phyloP scores from a whole-genome alignment of 2,113 vertebrate species.

The Oenanthe oenanthe region DNA sequence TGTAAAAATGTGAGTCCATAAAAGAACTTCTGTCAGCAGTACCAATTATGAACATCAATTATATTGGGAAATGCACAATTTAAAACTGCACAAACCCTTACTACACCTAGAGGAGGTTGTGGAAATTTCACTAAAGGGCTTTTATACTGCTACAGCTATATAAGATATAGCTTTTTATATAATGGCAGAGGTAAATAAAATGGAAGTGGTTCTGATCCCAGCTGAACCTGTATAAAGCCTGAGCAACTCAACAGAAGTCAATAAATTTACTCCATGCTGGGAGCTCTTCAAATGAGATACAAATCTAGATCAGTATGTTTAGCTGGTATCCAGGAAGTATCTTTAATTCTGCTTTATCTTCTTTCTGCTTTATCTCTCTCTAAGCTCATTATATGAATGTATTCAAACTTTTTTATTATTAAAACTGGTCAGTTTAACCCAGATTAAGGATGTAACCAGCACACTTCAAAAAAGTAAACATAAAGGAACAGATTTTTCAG shows the following conservation, averaged over 20 bases:
- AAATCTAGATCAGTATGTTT: constrained; percentile 40
- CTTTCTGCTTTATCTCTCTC: constrained; percentile 53
- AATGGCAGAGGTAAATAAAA: neutral
- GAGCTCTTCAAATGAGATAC: constrained; percentile 46
- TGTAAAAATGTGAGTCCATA: neutral
- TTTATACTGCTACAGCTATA: neutral
- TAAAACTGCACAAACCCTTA: neutral
- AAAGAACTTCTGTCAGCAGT: neutral
- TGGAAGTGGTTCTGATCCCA: constrained; percentile 5
- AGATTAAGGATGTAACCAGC: constrained; percentile 52
- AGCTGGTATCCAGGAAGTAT: constrained; percentile 41
- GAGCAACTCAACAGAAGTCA: neutral
- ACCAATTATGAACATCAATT: neutral
- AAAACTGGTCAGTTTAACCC: constrained; percentile 48
- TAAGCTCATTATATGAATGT: constrained; percentile 62
- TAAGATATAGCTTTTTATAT: neutral
- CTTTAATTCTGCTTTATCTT: constrained; percentile 64
- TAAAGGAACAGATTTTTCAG: constrained; percentile 16
- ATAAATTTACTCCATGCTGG: neutral
- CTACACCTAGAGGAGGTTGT: neutral
- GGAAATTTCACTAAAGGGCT: neutral
- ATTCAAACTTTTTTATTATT: constrained; percentile 59
- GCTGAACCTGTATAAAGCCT: neutral
- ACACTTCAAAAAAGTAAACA: constrained; percentile 48
- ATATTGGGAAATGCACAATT: neutral